These are phyloP conservation scores for Xestia c-nigrum DNA, from an alignment of 2,888 invertebrate genomes.

Conservation along the genomic window DNA sequence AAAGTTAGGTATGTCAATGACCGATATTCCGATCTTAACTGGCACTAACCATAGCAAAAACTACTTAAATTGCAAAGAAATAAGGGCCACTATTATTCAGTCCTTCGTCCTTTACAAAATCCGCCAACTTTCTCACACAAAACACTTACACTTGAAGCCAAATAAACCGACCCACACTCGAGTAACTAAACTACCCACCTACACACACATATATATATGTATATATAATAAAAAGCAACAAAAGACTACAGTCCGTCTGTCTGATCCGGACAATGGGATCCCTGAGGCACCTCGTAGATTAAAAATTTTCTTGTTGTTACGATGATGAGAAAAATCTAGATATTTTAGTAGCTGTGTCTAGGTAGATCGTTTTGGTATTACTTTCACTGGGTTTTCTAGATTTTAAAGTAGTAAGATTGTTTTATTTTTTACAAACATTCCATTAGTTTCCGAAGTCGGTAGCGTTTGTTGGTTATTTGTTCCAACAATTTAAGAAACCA, in stretches of 20 bases:
- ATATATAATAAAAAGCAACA: slow-evolving; percentile 52
- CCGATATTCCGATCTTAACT: too few relatives aligned
- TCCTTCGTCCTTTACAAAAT: too few relatives aligned
- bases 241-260: slow-evolving; percentile 65
- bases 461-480: background rate
- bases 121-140: background rate
- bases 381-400: slow-evolving; percentile 21
- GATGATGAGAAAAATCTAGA: slow-evolving; percentile 62
- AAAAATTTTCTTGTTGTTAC: slow-evolving; percentile 66
- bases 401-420: too few relatives aligned
- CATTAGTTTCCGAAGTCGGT: background rate
- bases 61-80: too few relatives aligned
- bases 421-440: too few relatives aligned
- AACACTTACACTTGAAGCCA: background rate
- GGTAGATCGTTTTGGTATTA: slow-evolving; percentile 18
- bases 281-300: slow-evolving; percentile 67
- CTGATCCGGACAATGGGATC: slow-evolving; percentile 67
- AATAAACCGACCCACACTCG: background rate
- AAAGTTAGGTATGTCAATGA: too few relatives aligned
- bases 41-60: too few relatives aligned
- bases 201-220: background rate
- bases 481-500: background rate
- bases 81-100: too few relatives aligned
- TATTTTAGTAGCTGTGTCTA: background rate
- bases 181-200: background rate